Percentiles rank a stretch among this genome's conserved stretches.
Evolutionary conservation across 2,797 vertebrate species (phyloP).

Genomic region (Tauraco hartlaubi): DNA sequence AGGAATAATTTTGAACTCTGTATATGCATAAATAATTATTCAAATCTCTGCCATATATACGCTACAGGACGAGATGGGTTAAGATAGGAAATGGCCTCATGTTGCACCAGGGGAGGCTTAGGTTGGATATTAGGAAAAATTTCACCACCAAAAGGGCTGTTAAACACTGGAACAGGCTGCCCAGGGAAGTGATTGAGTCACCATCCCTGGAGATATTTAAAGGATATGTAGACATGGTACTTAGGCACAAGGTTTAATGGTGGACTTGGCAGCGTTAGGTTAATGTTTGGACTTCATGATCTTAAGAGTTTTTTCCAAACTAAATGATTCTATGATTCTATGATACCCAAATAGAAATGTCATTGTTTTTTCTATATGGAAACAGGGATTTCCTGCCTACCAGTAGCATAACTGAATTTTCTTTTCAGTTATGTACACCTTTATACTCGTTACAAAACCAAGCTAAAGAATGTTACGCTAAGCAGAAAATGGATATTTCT

Average conservation of each 20-base stretch:
- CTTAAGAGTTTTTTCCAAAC: not conserved
- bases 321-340: not conserved
- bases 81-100: not conserved
- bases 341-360: not conserved
- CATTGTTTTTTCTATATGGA: not conserved
- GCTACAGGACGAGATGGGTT: fast-evolving
- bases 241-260: not conserved
- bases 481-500: not conserved
- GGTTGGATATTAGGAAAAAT: not conserved
- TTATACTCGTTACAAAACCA: not conserved
- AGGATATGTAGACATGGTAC: fast-evolving
- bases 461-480: not conserved
- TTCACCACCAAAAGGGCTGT: not conserved
- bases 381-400: not conserved
- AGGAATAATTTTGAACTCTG: constrained; percentile 1
- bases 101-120: not conserved
- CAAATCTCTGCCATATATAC: not conserved
- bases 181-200: not conserved
- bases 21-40: not conserved
- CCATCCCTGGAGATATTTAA: fast-evolving
- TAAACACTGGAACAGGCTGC: not conserved
- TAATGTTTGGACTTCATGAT: not conserved
- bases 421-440: not conserved
- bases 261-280: not conserved
- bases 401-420: not conserved